Base-by-base conservation (phyloP, 2,113 vertebrate genomes). In the Euleptes europaea region DNA sequence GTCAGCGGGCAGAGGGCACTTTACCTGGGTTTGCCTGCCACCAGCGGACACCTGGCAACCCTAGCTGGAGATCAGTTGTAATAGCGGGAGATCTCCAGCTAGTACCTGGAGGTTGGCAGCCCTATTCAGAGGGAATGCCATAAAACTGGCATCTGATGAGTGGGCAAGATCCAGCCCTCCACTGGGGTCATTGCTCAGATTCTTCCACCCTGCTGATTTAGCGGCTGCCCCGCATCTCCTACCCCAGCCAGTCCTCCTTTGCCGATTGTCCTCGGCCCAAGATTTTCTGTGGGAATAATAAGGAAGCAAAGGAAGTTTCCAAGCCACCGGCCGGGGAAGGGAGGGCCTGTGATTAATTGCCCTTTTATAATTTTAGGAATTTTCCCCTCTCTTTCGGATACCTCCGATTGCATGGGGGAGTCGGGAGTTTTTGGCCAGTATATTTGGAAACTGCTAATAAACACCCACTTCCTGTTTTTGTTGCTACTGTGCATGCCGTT, bases 371-470 rank as follows among this genome's bases (percentile, higher is more conserved):
- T 96, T 95, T 95, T 88, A 95, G 95, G 95, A 97, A 96, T 97
- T 96, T 78, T 76, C 93, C 75, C 88, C 93, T 95, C 86, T 96
- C 94, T 95, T 96, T 96, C 95, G 94, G 96, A 96, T 96, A 95
- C 95, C 95, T 96, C 93, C 93, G 93, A 89, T 93, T 96, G 94
- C 94, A 91, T 8, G 93, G 95, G 75, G 94, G 95, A 96, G 93
- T 95, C 96, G 94, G 95, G 65, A 95, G 95, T 95, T 96, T 97
- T 96, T 97, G 96, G 96, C 96, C 94, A 94, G 95, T 96, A 95
- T 95, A 95, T 97, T 97, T 96, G 96, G 96, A 96, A 95, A 96
- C 94, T 93, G 92, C 93, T 96, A 96, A 96, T 96, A 96, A 97
- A 96, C 95, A 96, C 93, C 92, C 93, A 93, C 94, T 97, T 97